A percentile compares a stretch with the other conserved stretches of the same genome.
These are phyloP conservation scores for Drosophila glabriapex DNA, from an alignment of 2,888 invertebrate genomes.

Conservation along the genomic window DNA sequence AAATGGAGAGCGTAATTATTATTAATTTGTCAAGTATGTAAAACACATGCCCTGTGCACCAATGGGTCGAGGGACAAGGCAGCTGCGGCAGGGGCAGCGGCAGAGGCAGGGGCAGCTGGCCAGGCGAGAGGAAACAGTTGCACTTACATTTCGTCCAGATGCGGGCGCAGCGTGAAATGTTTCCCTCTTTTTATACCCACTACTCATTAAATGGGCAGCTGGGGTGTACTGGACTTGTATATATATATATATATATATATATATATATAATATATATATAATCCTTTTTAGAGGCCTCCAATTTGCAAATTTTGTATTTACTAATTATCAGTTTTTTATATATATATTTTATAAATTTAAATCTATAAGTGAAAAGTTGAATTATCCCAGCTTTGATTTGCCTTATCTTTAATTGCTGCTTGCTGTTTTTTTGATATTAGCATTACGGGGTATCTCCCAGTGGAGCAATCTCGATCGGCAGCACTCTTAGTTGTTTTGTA, in stretches of 20 bases:
- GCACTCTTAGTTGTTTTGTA: neutral
- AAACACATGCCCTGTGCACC: slow-evolving; percentile 73
- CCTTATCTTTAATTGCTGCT: neutral
- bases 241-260: too few relatives aligned
- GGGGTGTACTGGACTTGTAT: neutral
- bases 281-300: neutral
- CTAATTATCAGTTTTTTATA: too few relatives aligned
- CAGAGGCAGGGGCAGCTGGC: neutral
- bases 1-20: slow-evolving; percentile 71
- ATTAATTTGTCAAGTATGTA: slow-evolving; percentile 81
- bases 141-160: slow-evolving; percentile 40
- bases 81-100: neutral
- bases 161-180: slow-evolving; percentile 50
- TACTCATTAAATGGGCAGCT: neutral
- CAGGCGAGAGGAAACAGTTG: slow-evolving; percentile 32
- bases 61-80: slow-evolving; percentile 22
- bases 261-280: neutral
- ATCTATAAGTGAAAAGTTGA: neutral
- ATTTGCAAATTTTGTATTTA: neutral
- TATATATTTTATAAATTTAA: neutral
- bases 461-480: neutral
- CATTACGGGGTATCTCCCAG: neutral
- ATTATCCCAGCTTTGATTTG: neutral
- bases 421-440: neutral
- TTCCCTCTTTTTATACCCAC: slow-evolving; percentile 1